Base-by-base conservation (phyloP, 1,140 invertebrate genomes). In the Philaenus spumarius region DNA sequence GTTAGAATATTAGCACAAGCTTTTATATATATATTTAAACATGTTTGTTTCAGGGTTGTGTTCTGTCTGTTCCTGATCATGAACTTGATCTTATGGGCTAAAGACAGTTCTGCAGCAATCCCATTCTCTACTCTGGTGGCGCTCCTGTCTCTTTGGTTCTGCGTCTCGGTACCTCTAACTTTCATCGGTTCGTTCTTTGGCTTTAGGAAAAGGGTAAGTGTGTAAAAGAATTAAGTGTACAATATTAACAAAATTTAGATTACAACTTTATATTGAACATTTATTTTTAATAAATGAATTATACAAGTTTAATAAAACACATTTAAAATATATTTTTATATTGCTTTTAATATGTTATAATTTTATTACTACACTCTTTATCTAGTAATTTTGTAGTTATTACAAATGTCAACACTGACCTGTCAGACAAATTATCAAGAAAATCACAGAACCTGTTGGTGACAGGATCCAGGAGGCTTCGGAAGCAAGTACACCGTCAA, bases 111-210 rank as follows among this genome's bases (percentile, higher is more conserved):
- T 40, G 96, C 94, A 5, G 93, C 96, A 34, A 85, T 98, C 17
- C 95, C 97, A 4, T 99, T 99, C 76, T 90, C 90, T 26, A 98
- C 96, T n/a, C 77, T 99, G n/a, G 72, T 98, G 34, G 95, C 93
- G n/a, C 78, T 99, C 30, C 75, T 99, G 46, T 90, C 93, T 1
- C 79, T 99, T 5, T 99, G 97, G 97, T 94, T 98, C 74, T 86
- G 95, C 56, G 91, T 99, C n/a, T 98, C 95, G 1, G 90, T 97
- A 37, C 97, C 97, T 4, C 80, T 99, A 34, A 98, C 95, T 6
- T 98, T 98, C 75, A 84, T 98, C 61, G 97, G 97, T 7, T 93
- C 97, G 26, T 98, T 96, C 76, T 97, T 98, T 74, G 97, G 97
- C 62, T 99, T 98, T 73, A 91, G 93, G 68, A 97, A 96, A 77